Base-by-base conservation (phyloP, 2,113 vertebrate species). In the Corydoras maculifer region DNA sequence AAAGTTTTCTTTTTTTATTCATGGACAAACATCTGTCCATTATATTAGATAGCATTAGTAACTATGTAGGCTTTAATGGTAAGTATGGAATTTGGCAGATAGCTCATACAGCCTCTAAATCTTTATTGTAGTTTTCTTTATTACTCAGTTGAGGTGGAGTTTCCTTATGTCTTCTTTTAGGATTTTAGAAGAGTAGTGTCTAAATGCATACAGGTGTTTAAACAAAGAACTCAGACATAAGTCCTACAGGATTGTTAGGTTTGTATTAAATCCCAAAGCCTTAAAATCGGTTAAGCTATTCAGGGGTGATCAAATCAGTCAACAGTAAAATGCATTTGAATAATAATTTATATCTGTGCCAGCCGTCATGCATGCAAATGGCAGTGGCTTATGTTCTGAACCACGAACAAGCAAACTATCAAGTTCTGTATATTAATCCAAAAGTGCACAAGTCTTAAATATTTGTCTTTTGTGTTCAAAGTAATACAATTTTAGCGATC, bases 81-180 rank as follows among this genome's bases (percentile, higher is more conserved):
- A 43, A 43, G 4, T 43, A 48, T 14, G 9, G 4, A 25, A 51
- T 55, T 12, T 73, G 31, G 12, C 12, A 12, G 53, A 54, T 8
- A 60, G 60, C 32, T 25, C 14, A 58, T 49, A 49, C 61, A 65
- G 48, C 49, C n/a, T 54, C 53, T 54, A 55, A 51, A 43, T 72
- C 25, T 72, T 65, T 65, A 72, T 51, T 60, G 48, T 25, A 25
- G 18, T 25, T 25, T 25, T 25, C 18, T 25, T 57, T 9, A 68
- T 8, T 25, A 32, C 13, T 10, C n/a, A 62, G 25, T 58, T 57
- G 9, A 57, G 72, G 58, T 68, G 50, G 50, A 65, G 65, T 74
- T 43, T 65, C 65, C 32, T 68, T 31, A 29, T 43, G 58, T 55
- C 30, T 49, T 61, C 50, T 48, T 55, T 12, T 61, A 50, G 14